A percentile compares a stretch with the other conserved stretches of the same genome.
Conservation (phyloP, 2,113 vertebrate genomes). For the Henicopernis longicauda region DNA sequence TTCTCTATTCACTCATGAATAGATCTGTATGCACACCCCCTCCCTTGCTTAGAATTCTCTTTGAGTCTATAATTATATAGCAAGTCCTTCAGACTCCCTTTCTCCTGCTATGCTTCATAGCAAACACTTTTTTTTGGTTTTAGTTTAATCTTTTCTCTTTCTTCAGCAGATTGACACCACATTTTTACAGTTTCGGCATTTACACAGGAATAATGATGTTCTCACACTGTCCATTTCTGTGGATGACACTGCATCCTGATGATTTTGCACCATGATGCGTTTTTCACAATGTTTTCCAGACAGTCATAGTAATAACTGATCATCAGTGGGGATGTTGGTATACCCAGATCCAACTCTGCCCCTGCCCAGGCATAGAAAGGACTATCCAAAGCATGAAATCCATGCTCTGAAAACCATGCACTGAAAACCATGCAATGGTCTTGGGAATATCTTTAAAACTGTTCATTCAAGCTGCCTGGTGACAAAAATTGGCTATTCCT, state of each 20-base stretch:
- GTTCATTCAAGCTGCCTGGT: neutral
- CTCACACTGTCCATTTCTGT: neutral
- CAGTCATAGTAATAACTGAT: neutral
- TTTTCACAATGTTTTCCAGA: neutral
- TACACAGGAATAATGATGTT: neutral
- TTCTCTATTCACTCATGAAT: neutral
- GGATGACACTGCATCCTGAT: neutral
- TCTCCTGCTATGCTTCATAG: neutral
- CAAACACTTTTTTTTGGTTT: neutral
- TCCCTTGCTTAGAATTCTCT: slow-evolving; percentile 18
- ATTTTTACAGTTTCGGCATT: neutral
- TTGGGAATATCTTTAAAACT: neutral
- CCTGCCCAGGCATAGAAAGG: neutral
- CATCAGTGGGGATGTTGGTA: neutral
- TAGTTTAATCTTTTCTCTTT: neutral
- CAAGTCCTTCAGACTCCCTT: neutral
- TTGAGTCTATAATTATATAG: neutral
- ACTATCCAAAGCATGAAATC: neutral
- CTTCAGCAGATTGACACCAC: neutral
- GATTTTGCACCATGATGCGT: neutral
- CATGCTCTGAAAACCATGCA: neutral
- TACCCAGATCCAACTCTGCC: neutral
- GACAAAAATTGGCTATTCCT: neutral
- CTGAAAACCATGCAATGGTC: rapidly evolving
- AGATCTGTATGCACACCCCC: neutral